Evolutionary conservation across 2,113 vertebrate species (phyloP).

Genomic region (Pachypanchax playfairii): DNA sequence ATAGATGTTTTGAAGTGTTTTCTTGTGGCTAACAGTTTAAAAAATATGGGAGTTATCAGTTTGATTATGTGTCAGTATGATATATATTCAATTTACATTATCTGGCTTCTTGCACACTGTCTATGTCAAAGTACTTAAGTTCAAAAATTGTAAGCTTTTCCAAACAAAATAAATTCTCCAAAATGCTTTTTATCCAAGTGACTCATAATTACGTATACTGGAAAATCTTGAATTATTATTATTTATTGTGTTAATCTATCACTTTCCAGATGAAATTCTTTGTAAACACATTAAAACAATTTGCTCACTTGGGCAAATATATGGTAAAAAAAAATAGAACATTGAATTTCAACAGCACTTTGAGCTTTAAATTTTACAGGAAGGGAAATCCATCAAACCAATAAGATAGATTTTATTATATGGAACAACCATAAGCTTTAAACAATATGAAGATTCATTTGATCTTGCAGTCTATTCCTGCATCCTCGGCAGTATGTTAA

Average conservation of each 20-base stretch:
- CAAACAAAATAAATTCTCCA: constrained; percentile 13
- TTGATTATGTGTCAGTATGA: constrained; percentile 17
- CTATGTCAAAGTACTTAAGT: neutral
- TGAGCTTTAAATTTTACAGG: constrained; percentile 14
- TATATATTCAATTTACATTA: constrained; percentile 18
- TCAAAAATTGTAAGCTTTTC: neutral
- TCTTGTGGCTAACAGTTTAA: constrained; percentile 39
- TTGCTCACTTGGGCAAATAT: constrained; percentile 24
- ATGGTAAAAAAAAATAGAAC: constrained; percentile 20
- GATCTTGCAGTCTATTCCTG: constrained; percentile 34
- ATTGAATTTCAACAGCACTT: constrained; percentile 35
- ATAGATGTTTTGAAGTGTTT: constrained; percentile 37
- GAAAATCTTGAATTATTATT: constrained; percentile 55
- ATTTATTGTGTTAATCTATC: constrained; percentile 68
- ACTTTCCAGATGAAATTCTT: constrained; percentile 41
- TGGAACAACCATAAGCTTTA: constrained; percentile 38
- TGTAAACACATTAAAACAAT: constrained; percentile 46
- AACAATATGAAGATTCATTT: constrained; percentile 55
- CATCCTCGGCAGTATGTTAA: constrained; percentile 44
- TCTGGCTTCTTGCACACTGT: constrained; percentile 1
- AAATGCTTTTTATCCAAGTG: constrained; percentile 28
- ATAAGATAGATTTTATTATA: constrained; percentile 46
- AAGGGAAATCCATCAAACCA: constrained; percentile 51
- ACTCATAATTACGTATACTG: constrained; percentile 61
- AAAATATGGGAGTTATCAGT: constrained; percentile 24